Evolutionary conservation across 2,888 invertebrate species (phyloP).

Genomic region (Emmelina monodactyla): DNA sequence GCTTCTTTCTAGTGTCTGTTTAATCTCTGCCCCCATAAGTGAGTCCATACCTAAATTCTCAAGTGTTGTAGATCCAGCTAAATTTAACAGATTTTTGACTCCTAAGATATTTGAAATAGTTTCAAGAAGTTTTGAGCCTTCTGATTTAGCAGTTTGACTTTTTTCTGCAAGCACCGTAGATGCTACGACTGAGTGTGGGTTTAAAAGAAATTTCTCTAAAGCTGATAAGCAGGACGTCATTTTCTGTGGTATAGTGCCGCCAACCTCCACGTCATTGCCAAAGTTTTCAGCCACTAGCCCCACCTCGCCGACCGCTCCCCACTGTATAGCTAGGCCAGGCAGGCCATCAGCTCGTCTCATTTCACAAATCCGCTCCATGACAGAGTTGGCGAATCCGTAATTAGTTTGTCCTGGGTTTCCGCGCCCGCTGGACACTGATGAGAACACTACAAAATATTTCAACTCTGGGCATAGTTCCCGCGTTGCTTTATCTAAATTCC

Average conservation of each 20-base stretch:
- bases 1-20: constrained; percentile 91
- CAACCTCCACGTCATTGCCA: constrained; percentile 91
- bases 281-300: constrained; percentile 91
- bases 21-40: constrained; percentile 98
- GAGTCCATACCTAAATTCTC: constrained; percentile 98
- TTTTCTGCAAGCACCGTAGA: constrained; percentile 91
- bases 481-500: constrained; percentile 80
- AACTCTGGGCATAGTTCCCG: constrained; percentile 79
- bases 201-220: constrained; percentile 90
- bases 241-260: constrained; percentile 95
- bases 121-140: constrained; percentile 67
- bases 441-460: constrained; percentile 96
- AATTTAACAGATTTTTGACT: constrained; percentile 77
- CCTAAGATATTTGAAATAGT: constrained; percentile 90
- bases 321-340: constrained; percentile 92
- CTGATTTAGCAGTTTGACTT: constrained; percentile 69
- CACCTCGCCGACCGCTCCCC: constrained; percentile 88
- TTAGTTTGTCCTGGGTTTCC: constrained; percentile 97
- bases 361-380: constrained; percentile 96
- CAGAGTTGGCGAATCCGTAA: constrained; percentile 96
- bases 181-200: constrained; percentile 82
- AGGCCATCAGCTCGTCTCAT: constrained; percentile 82
- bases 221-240: constrained; percentile 91
- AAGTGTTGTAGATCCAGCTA: constrained; percentile 74
- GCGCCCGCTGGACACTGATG: constrained; percentile 95